Percentiles rank a stretch among this genome's conserved stretches.
Conservation (phyloP, 2,113 vertebrate species). For the Stomatorhinus ivindoensis region DNA sequence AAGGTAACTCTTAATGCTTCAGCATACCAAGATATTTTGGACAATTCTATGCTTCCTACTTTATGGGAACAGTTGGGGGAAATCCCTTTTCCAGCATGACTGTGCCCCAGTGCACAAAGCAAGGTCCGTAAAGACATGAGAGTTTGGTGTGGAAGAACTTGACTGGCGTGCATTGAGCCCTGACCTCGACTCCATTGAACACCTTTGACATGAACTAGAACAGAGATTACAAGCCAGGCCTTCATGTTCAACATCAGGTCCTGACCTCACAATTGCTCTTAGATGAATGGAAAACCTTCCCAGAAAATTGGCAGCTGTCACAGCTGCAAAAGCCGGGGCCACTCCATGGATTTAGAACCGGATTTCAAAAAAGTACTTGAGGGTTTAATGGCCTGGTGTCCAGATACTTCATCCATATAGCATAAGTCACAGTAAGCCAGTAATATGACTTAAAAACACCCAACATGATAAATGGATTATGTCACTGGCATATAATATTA, state of each 20-base stretch:
- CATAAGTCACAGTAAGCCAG: background rate
- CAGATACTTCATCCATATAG: background rate
- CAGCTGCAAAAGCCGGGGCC: background rate
- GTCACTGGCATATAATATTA: background rate
- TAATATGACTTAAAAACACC: background rate
- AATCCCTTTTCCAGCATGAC: no score
- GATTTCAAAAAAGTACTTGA: background rate
- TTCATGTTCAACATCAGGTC: background rate
- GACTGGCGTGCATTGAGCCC: background rate
- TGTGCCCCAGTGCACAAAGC: no score
- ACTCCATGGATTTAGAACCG: background rate
- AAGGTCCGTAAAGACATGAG: background rate
- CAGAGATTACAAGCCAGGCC: no score
- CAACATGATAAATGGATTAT: background rate
- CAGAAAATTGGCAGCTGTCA: background rate
- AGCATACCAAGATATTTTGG: no score
- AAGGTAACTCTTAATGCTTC: no score
- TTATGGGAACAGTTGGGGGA: no score
- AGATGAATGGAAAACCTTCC: background rate
- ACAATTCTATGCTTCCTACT: no score
- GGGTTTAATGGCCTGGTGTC: background rate
- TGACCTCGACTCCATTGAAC: background rate
- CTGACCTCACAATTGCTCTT: background rate
- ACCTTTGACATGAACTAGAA: background rate
- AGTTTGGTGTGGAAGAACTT: background rate